phyloP scores from a whole-genome alignment of 2,888 invertebrate species.

The Oscheius sp. region DNA sequence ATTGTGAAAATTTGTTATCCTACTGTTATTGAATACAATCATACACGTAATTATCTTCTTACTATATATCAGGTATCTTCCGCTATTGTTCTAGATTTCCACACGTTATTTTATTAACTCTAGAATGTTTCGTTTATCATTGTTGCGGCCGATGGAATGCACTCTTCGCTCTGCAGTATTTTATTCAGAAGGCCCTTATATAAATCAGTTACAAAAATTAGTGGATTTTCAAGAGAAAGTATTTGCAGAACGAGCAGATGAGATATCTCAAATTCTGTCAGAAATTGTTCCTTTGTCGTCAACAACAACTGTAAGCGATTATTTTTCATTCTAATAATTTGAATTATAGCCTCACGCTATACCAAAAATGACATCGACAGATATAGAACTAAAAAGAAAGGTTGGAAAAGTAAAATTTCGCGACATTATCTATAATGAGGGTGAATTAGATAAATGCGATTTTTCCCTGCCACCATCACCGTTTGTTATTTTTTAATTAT shows the following conservation, averaged over 20 bases:
- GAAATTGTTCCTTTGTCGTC: not conserved
- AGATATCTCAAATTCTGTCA: not conserved
- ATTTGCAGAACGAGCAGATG: constrained; percentile 14
- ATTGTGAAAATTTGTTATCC: constrained; percentile 17
- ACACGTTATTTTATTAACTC: not conserved
- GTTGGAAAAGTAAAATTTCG: constrained; percentile 50
- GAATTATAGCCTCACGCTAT: not conserved
- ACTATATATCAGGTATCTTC: not conserved
- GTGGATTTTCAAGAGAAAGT: constrained; percentile 18
- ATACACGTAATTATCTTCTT: not conserved
- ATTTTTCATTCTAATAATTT: not conserved
- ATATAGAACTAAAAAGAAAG: constrained; percentile 25
- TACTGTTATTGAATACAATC: constrained; percentile 14
- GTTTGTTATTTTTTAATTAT: too few species aligned
- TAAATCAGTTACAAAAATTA: not conserved
- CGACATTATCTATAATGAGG: constrained; percentile 58
- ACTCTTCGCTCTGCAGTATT: not conserved
- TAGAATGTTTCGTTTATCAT: not conserved
- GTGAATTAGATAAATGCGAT: constrained; percentile 58
- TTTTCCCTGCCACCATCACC: constrained; percentile 57
- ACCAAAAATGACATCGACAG: constrained; percentile 2
- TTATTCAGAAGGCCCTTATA: constrained; percentile 20
- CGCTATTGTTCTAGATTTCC: not conserved
- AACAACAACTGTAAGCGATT: not conserved
- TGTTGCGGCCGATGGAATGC: not conserved